A percentile compares a stretch with the other conserved stretches of the same genome.
Conservation (phyloP, 1,140 invertebrate species). For the Drosophila bifasciata region DNA sequence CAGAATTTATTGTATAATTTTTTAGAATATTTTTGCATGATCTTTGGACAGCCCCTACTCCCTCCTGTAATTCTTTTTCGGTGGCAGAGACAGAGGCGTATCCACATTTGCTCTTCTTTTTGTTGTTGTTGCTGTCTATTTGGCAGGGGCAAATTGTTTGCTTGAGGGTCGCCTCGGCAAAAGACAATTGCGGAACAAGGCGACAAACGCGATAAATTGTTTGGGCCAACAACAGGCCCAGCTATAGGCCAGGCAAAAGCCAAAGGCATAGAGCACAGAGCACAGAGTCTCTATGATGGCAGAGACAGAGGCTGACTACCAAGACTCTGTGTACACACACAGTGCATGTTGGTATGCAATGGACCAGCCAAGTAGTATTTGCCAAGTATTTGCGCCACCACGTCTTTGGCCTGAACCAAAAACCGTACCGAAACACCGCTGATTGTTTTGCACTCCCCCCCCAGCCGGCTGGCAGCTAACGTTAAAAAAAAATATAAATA, state of each 20-base stretch:
- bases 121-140: constrained; percentile 5
- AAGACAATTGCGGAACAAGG: constrained; percentile 74
- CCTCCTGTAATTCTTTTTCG: constrained; percentile 1
- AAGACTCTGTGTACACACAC: too few relatives aligned
- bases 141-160: constrained; percentile 30
- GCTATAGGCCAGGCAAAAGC: too few relatives aligned
- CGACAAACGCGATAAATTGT: constrained; percentile 55
- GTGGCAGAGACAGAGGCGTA: constrained; percentile 1
- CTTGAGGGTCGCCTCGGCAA: constrained; percentile 29
- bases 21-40: too few relatives aligned
- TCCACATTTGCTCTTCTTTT: constrained; percentile 27
- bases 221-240: constrained; percentile 22
- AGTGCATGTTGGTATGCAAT: constrained; percentile 21
- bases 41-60: too few relatives aligned
- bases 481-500: constrained; percentile 27
- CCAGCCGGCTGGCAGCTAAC: background rate
- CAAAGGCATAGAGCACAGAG: too few relatives aligned
- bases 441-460: too few relatives aligned
- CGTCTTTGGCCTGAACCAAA: constrained; percentile 2
- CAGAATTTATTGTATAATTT: too few relatives aligned
- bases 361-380: constrained; percentile 15
- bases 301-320: too few relatives aligned
- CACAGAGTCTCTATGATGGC: too few relatives aligned
- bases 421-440: too few relatives aligned
- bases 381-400: background rate